These are phyloP conservation scores for Brachypodius melanocephalos DNA, from an alignment of 2,113 vertebrate species.

Conservation along the genomic window DNA sequence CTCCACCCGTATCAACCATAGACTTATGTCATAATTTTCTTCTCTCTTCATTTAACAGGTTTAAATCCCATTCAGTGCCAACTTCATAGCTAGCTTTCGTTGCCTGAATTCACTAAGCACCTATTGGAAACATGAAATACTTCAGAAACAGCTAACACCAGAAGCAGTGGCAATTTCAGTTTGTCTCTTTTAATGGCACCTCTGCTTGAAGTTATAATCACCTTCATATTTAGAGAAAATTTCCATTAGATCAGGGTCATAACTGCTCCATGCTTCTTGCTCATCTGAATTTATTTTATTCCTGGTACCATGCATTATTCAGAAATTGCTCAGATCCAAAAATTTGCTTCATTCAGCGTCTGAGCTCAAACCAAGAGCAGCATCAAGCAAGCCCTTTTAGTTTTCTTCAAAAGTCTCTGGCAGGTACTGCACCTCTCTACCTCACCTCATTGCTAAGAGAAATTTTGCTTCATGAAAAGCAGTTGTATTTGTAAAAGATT, in stretches of 20 bases:
- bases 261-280: not conserved
- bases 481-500: not conserved
- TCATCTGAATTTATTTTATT: not conserved
- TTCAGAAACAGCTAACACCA: not conserved
- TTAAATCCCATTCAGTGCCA: not conserved
- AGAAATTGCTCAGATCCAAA: not conserved
- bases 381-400: not conserved
- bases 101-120: not conserved
- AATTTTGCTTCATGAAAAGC: not conserved
- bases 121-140: not conserved
- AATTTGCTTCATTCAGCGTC: not conserved
- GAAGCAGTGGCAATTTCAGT: not conserved
- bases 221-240: not conserved
- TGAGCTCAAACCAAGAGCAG: not conserved
- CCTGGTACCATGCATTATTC: not conserved
- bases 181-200: not conserved
- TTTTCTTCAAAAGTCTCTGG: not conserved
- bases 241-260: not conserved
- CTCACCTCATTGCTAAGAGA: not conserved
- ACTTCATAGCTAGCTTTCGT: not conserved
- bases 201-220: not conserved
- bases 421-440: not conserved
- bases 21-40: not conserved
- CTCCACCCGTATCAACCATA: not conserved
- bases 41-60: not conserved